Evolutionary conservation across 2,888 invertebrate species (phyloP).

Genomic region (Volucella inflata): DNA sequence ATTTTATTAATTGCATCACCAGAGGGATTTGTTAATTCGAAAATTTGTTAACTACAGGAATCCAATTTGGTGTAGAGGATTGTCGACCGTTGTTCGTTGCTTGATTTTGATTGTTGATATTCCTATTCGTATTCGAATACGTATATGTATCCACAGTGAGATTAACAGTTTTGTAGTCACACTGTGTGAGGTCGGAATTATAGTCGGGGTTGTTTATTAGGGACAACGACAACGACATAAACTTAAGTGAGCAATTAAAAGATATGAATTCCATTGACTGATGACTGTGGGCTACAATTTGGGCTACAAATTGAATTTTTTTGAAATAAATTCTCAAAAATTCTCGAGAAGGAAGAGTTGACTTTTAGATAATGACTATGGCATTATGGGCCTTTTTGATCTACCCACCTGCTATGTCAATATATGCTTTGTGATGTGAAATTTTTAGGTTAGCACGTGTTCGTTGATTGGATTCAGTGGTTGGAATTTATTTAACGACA

Average conservation of each 20-base stretch:
- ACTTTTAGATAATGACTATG: constrained; percentile 10
- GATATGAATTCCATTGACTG: constrained; percentile 22
- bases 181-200: constrained; percentile 48
- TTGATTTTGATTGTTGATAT: too few species aligned
- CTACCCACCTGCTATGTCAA: constrained; percentile 18
- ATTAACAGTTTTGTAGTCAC: constrained; percentile 26
- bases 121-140: background rate
- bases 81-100: background rate
- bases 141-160: background rate
- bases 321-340: constrained; percentile 12
- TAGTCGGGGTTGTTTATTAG: constrained; percentile 9
- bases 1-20: constrained; percentile 49
- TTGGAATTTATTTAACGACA: constrained; percentile 13
- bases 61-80: constrained; percentile 7
- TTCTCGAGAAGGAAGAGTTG: constrained; percentile 1
- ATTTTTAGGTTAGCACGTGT: constrained; percentile 24
- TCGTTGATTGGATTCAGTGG: constrained; percentile 17
- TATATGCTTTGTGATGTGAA: background rate
- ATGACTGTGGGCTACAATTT: constrained; percentile 28
- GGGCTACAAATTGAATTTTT: constrained; percentile 13
- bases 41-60: constrained; percentile 63
- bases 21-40: constrained; percentile 55
- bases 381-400: constrained; percentile 29
- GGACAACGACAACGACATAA: constrained; percentile 13
- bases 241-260: constrained; percentile 47